Evolutionary conservation across 2,797 vertebrate species (phyloP), one percentile per base, ranked within the genome.

Genomic region (Eulemur albifrons): DNA sequence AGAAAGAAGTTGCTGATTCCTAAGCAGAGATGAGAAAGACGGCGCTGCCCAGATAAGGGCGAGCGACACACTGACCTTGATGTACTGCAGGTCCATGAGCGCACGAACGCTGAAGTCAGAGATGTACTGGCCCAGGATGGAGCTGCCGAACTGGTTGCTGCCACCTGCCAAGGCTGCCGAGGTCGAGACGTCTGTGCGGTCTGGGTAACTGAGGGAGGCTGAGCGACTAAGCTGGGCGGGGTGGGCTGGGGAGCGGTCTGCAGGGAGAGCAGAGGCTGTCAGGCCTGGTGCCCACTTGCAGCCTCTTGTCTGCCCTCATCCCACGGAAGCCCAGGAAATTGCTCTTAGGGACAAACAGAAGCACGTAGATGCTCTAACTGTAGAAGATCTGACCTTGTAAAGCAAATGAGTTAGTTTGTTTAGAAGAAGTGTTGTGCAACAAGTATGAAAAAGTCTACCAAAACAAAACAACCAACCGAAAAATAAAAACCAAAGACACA

Each of bases 101-200:
- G 99, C 99, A 0, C 99, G 99, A 7, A 99, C 99, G 18, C 99
- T 99, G 99, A 99, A 99, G 98, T 99, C 99, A 0, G 99, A 99
- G 10, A 98, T 95, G 95, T 99, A 99, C 98, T 99, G 99, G 45
- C 98, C 97, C 11, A 87, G 43, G 3, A 98, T 3, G 40, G 96
- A 27, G 97, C 98, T 98, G 98, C 98, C 99, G 52, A 99, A 99
- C 98, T 99, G 99, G 90, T 98, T 99, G 98, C 98, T 99, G 98
- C 99, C 99, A 98, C 99, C 98, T 4, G 99, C 98, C 59, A 0
- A 98, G 98, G 48, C 99, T 98, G 0, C 0, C 0, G 91, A 0
- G 3, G 17, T 6, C 0, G 48, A 3, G 98, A 98, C n/a, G 1
- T 99, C 98, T 0, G 97, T 97, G 45, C 99, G 99, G 38, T 99